A percentile compares a stretch with the other conserved stretches of the same genome.
phyloP scores from a whole-genome alignment of 2,113 vertebrate genomes.

The Cinclus mexicanus region DNA sequence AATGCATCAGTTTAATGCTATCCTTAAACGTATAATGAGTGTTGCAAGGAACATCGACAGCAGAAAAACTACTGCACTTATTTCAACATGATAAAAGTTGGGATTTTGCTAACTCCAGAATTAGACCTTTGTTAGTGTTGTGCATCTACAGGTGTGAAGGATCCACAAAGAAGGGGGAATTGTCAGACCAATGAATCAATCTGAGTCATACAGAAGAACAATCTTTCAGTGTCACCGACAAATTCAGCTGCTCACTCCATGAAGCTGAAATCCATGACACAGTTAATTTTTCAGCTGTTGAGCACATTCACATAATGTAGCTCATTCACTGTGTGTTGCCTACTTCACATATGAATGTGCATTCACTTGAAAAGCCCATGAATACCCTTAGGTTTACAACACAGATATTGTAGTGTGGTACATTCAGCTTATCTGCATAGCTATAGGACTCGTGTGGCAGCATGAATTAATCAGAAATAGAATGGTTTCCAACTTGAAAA shows the following conservation, averaged over 20 bases:
- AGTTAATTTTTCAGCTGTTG: slow-evolving; percentile 58
- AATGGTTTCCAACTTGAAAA: slow-evolving; percentile 15
- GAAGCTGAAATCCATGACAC: slow-evolving; percentile 52
- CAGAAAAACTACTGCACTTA: slow-evolving; percentile 11
- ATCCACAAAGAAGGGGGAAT: slow-evolving; percentile 22
- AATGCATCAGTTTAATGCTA: not conserved
- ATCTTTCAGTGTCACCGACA: slow-evolving; percentile 11
- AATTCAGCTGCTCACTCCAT: slow-evolving; percentile 40
- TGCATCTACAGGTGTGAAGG: slow-evolving; percentile 66
- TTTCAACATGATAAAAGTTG: not conserved
- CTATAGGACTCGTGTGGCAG: not conserved
- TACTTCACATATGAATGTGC: slow-evolving; percentile 60
- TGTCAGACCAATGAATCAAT: slow-evolving; percentile 53
- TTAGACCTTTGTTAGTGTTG: slow-evolving; percentile 38
- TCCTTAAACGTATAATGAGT: not conserved
- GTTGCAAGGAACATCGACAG: not conserved
- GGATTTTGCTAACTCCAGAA: slow-evolving; percentile 38
- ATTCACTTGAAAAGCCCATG: slow-evolving; percentile 52
- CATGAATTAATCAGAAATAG: slow-evolving; percentile 11
- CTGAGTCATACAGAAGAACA: slow-evolving; percentile 23
- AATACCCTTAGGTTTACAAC: slow-evolving; percentile 14
- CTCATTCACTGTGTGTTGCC: slow-evolving; percentile 53
- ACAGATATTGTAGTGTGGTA: slow-evolving; percentile 17
- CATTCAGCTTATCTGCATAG: slow-evolving; percentile 32
- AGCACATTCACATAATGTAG: slow-evolving; percentile 64